These are phyloP conservation scores for Pelosia muscerda DNA, from an alignment of 2,888 invertebrate genomes.

Conservation along the genomic window DNA sequence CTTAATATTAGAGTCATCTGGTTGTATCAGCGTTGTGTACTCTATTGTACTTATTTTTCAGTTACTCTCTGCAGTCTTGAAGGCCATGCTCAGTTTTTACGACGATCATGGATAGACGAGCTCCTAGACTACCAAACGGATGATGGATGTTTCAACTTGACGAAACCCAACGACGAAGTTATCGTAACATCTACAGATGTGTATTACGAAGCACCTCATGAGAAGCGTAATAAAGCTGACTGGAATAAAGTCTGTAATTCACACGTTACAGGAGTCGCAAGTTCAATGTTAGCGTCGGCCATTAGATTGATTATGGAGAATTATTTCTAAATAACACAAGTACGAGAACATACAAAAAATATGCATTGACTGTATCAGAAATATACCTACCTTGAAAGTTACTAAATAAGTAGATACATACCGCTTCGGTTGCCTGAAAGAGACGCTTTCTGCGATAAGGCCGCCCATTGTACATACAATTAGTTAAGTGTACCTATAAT, in stretches of 20 bases:
- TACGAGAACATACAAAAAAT: neutral
- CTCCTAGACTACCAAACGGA: constrained; percentile 54
- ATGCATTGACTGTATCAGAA: neutral
- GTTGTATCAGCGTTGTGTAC: too few species aligned
- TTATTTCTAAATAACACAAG: constrained; percentile 12
- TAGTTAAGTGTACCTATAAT: too few species aligned
- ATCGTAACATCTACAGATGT: neutral
- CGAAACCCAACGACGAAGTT: constrained; percentile 5
- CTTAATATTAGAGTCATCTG: too few species aligned
- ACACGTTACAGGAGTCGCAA: constrained; percentile 17
- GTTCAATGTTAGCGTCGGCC: constrained; percentile 16
- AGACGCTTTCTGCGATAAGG: too few species aligned
- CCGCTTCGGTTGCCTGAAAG: too few species aligned
- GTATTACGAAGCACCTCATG: too few species aligned
- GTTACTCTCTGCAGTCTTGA: constrained; percentile 60
- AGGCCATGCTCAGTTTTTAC: constrained; percentile 61
- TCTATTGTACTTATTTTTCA: constrained; percentile 41
- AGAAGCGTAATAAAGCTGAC: neutral
- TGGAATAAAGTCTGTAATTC: constrained; percentile 11
- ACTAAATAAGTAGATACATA: neutral
- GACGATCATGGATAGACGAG: constrained; percentile 55
- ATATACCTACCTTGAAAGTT: neutral
- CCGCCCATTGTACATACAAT: too few species aligned
- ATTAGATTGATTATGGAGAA: constrained; percentile 22
- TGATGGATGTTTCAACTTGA: constrained; percentile 58